Base-by-base conservation (phyloP, 2,888 invertebrate genomes). In the Lissocephala sabroskyi region DNA sequence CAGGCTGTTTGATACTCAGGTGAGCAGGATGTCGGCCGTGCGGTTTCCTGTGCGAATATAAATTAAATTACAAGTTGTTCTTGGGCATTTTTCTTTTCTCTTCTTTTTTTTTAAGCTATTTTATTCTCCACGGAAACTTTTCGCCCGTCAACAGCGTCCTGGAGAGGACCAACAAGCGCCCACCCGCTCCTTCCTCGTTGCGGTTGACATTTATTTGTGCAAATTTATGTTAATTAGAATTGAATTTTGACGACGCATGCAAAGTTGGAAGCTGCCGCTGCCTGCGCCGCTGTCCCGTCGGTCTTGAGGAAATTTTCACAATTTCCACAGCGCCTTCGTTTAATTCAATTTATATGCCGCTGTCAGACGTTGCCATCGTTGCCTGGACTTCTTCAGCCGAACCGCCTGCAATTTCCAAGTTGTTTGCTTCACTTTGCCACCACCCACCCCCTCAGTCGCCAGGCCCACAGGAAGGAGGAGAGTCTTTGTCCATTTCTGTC, bases 161-260 rank as follows among this genome's bases (percentile, higher is more conserved):
- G 4, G 23, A 23, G 7, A 23, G 23, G 23, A 23, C 3, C 23
- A 23, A 29, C 18, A 30, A 18, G 18, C 18, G 18, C 40, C 17
- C 51, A n/a, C n/a, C n/a, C n/a, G n/a, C n/a, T n/a, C n/a, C n/a
- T n/a, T n/a, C n/a, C 54, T 61, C 56, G 54, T 68, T 68, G 71
- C 54, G 71, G 76, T 73, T 76, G 73, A 76, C 76, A 73, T 70
- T 76, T 67, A 73, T 73, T 74, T 73, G 73, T 73, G 70, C 56
- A 73, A 73, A 73, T 73, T 73, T 73, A 73, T 73, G 73, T 76
- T 73, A 73, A 73, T 73, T 76, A 76, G 70, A 74, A 76, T 73
- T 70, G 73, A 76, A 74, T 73, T 76, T 73, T 62, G 62, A 68
- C 64, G 62, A 68, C 58, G 66, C 60, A 68, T 64, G 66, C 71